Base-by-base conservation (phyloP, 2,113 vertebrate genomes). In the Corythornis madagascariensis region DNA sequence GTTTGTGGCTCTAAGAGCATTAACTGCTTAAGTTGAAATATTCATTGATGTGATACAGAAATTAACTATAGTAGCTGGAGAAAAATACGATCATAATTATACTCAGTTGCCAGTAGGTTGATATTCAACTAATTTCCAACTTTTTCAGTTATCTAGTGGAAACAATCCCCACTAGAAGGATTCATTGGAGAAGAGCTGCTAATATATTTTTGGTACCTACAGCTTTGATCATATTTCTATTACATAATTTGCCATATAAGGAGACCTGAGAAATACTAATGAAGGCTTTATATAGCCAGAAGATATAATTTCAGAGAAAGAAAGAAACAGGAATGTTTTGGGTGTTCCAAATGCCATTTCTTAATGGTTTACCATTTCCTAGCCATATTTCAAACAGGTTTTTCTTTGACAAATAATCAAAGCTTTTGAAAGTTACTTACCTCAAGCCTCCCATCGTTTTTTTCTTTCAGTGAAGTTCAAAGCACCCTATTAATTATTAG, bases 401-500 rank as follows among this genome's bases (percentile, higher is more conserved):
- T 91, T 94, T 76, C 81, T 90, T 82, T 93, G 89, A 93, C 89
- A 17, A 89, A 89, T 96, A 96, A 96, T 96, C 90, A 95, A 96
- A 96, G 94, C 83, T 93, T 90, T 91, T 91, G 80, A 83, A 95
- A 93, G 92, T 90, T 94, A 96, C 90, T 94, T 94, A 96, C 91
- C 94, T 95, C 87, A 73, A 96, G 89, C 91, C 74, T 92, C 84
- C 63, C 78, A 82, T 92, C 3, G 0, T 85, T 89, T 92, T 88
- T 88, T 92, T 89, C 74, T 87, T 89, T 83, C 87, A 33, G 50
- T 85, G 84, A 60, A 95, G 95, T 96, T 95, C 95, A 96, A 96
- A 96, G 81, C 63, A 90, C 75, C 55, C 83, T 93, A 90, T 94
- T 96, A 96, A 96, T 96, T 96, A 96, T 95, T 92, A 93, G 92